phyloP scores from a whole-genome alignment of 2,888 invertebrate species.

The Kuschelorhynchus macadamiae region DNA sequence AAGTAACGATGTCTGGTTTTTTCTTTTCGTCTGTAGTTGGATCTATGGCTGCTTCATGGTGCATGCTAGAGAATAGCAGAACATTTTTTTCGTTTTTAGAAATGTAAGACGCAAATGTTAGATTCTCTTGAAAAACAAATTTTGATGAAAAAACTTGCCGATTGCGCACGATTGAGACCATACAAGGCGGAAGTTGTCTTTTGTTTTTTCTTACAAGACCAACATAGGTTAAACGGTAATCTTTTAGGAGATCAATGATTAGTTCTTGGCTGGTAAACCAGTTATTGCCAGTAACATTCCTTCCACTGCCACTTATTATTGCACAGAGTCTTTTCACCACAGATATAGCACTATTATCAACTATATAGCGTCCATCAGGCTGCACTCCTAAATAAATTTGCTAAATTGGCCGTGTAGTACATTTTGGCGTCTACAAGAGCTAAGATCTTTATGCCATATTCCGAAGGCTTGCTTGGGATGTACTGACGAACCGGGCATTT shows the following conservation, averaged over 20 bases:
- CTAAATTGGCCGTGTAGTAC: constrained; percentile 30
- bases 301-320: background rate
- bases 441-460: constrained; percentile 37
- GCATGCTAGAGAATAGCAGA: constrained; percentile 46
- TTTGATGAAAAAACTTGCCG: background rate
- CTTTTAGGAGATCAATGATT: constrained; percentile 13
- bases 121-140: constrained; percentile 14
- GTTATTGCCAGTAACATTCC: constrained; percentile 16
- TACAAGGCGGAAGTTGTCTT: constrained; percentile 6
- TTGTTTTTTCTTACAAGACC: constrained; percentile 30
- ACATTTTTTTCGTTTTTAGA: constrained; percentile 47
- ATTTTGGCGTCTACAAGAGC: constrained; percentile 29
- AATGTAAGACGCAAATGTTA: constrained; percentile 46
- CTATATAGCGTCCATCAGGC: constrained; percentile 26
- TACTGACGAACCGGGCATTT: constrained; percentile 31
- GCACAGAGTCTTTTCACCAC: constrained; percentile 10
- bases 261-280: constrained; percentile 13
- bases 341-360: constrained; percentile 10
- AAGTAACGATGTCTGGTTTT: too few species aligned
- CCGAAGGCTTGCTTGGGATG: constrained; percentile 35
- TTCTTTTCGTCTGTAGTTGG: constrained; percentile 24
- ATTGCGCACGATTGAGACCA: background rate
- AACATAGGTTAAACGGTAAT: constrained; percentile 16
- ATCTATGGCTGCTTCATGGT: constrained; percentile 18
- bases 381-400: constrained; percentile 38